These are phyloP conservation scores for Gallinago jamesoni DNA, from an alignment of 2,113 vertebrate species.

Conservation along the genomic window DNA sequence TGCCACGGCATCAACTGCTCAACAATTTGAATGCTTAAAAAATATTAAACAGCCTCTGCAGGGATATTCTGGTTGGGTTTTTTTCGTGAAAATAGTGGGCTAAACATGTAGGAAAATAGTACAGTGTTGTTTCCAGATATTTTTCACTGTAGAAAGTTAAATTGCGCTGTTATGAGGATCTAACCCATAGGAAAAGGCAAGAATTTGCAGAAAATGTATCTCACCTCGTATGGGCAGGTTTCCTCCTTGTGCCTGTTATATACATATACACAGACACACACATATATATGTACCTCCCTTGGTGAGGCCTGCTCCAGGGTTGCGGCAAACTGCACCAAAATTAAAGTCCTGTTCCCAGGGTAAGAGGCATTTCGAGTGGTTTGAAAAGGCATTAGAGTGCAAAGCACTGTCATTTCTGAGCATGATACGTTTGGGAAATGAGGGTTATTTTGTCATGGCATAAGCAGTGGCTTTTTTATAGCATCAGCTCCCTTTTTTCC, in stretches of 20 bases:
- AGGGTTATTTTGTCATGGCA: background rate
- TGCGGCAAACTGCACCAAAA: background rate
- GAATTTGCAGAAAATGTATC: background rate
- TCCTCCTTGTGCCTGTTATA: background rate
- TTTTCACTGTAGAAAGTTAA: background rate
- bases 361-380: background rate
- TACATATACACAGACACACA: background rate
- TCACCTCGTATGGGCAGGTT: background rate
- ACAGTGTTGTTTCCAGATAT: background rate
- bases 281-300: background rate
- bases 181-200: background rate
- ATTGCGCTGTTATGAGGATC: background rate
- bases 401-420: background rate
- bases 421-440: background rate
- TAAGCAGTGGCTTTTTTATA: background rate
- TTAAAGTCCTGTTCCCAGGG: background rate
- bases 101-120: background rate
- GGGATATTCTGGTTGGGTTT: background rate
- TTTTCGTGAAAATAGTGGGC: background rate
- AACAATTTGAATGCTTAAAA: conserved; percentile 7
- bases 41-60: background rate
- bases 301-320: background rate
- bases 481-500: background rate
- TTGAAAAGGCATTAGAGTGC: background rate
- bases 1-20: background rate